phyloP scores from a whole-genome alignment of 1,140 invertebrate species.

The Schlechtendalia chinensis region DNA sequence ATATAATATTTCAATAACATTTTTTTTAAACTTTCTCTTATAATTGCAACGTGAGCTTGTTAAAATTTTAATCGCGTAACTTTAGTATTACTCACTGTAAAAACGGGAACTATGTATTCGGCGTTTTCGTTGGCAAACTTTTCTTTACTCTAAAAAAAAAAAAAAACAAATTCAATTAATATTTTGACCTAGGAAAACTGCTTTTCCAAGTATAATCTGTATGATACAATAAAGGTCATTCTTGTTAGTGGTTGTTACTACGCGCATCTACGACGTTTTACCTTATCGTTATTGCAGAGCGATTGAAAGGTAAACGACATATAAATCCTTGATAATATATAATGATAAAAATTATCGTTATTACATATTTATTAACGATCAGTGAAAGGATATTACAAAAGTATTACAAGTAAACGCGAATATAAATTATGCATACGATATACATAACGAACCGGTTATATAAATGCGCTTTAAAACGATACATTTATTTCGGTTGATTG shows the following conservation, averaged over 20 bases:
- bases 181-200: background rate
- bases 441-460: constrained; percentile 8
- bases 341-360: background rate
- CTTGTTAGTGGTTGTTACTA: background rate
- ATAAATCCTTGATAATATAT: no score
- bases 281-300: background rate
- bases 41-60: background rate
- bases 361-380: background rate
- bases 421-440: background rate
- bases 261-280: background rate
- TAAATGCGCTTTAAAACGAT: background rate
- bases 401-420: background rate
- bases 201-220: background rate
- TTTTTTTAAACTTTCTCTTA: background rate
- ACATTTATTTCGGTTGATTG: background rate
- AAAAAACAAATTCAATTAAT: constrained; percentile 8
- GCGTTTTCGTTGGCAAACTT: background rate
- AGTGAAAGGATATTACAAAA: constrained; percentile 18
- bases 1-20: background rate
- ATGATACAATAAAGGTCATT: no score
- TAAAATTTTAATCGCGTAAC: background rate
- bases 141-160: constrained; percentile 5
- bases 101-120: background rate
- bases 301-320: background rate
- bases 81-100: background rate